Base-by-base conservation (phyloP, 2,797 vertebrate genomes). In the Phalloptychus januarius region DNA sequence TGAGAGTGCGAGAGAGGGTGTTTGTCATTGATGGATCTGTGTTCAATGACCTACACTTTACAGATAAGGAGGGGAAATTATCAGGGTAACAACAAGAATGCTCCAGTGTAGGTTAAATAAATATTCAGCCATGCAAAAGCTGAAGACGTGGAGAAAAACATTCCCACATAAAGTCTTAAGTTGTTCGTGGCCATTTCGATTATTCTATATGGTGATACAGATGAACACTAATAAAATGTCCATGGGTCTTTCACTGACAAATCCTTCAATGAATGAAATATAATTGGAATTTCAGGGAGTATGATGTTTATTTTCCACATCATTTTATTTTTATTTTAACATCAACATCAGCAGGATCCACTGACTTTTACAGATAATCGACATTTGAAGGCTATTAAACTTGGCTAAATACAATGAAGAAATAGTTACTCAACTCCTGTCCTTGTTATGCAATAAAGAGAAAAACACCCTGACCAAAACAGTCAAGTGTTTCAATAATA, bases 11-110 rank as follows among this genome's bases (percentile, higher is more conserved):
- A 20, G 6, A 31, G 13, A 74, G 56, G 67, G 78, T 13, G 82
- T 80, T 79, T 93, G 92, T 88, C 93, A 93, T 88, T 94, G 95
- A 95, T 94, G 83, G 95, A 95, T 95, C 86, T 88, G 85, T 82
- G 91, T 94, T 90, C 89, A 94, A 91, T 86, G 88, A 91, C 91
- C 90, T 91, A 94, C 91, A 94, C 85, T 88, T 91, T 79, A 81
- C 78, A 89, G 94, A 95, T 94, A 95, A 95, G 92, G 70, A 25
- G 82, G 87, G 90, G 90, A 90, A 94, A 94, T 88, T 90, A 90
- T 90, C 90, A 87, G 88, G 83, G 91, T 87, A 90, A 89, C 87
- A 86, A 83, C 88, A 89, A 84, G 79, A 88, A 85, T 72, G 75
- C 79, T 73, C 77, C 86, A 76, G 73, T 79, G 75, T 71, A 73